These are phyloP conservation scores for Ginglymostoma cirratum DNA, from an alignment of 2,113 vertebrate genomes.

Conservation along the genomic window DNA sequence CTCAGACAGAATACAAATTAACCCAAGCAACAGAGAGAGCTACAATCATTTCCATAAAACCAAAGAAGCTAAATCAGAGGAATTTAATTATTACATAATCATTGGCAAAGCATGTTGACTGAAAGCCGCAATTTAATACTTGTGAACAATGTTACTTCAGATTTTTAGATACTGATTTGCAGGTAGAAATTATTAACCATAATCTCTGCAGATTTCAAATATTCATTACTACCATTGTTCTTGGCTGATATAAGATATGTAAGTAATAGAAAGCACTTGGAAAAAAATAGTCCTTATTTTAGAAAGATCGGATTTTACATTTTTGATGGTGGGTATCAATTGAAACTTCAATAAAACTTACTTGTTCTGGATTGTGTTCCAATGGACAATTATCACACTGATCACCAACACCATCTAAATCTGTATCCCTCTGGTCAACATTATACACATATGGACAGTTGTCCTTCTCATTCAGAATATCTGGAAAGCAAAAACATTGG, in stretches of 20 bases:
- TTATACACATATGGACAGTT: conserved; percentile 97
- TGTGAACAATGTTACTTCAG: not conserved
- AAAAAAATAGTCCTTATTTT: not conserved
- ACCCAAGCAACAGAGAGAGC: not conserved
- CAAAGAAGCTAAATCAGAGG: not conserved
- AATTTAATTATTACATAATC: not conserved
- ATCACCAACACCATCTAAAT: conserved; percentile 90
- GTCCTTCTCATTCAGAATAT: conserved; percentile 86
- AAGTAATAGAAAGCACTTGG: not conserved
- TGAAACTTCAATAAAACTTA: conserved; percentile 48
- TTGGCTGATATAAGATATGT: not conserved
- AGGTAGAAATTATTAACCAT: not conserved
- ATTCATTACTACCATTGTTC: not conserved
- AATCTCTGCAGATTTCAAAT: not conserved
- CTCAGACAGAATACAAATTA: not conserved
- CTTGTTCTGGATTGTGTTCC: conserved; percentile 96
- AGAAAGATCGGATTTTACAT: not conserved
- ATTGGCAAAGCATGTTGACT: not conserved
- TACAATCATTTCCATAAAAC: not conserved
- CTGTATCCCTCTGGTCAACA: conserved; percentile 88
- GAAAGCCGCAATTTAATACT: not conserved
- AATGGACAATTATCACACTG: conserved; percentile 97
- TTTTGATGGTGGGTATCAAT: not conserved
- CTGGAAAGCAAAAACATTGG: conserved; percentile 51
- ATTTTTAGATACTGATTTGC: not conserved